These are phyloP conservation scores for Anagrus nilaparvatae DNA, from an alignment of 1,140 invertebrate species.

Conservation along the genomic window DNA sequence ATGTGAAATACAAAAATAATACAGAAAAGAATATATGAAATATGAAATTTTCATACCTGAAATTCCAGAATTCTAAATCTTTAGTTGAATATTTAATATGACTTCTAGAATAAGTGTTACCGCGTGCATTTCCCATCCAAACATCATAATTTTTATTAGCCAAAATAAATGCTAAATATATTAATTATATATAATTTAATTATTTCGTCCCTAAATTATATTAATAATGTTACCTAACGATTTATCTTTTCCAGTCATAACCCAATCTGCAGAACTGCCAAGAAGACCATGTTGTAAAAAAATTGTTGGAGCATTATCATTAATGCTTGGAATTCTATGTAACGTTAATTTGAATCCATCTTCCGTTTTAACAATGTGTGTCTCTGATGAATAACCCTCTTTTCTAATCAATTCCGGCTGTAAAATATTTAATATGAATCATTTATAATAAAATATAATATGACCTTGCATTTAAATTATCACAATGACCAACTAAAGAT, in stretches of 20 bases:
- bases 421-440: too few relatives aligned
- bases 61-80: slow-evolving; percentile 61
- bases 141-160: slow-evolving; percentile 68
- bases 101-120: slow-evolving; percentile 51
- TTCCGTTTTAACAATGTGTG: slow-evolving; percentile 52
- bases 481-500: too few relatives aligned
- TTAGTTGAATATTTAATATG: slow-evolving; percentile 29
- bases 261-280: slow-evolving; percentile 53
- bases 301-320: slow-evolving; percentile 32
- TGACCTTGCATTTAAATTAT: too few relatives aligned
- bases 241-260: slow-evolving; percentile 51
- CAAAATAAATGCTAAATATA: slow-evolving; percentile 50
- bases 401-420: slow-evolving; percentile 50
- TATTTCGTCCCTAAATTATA: too few relatives aligned
- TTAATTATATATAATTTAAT: slow-evolving; percentile 9
- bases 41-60: slow-evolving; percentile 37
- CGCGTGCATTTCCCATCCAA: slow-evolving; percentile 61
- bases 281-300: slow-evolving; percentile 62
- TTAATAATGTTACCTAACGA: slow-evolving; percentile 55
- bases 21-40: neutral
- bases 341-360: slow-evolving; percentile 65
- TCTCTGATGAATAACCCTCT: slow-evolving; percentile 58
- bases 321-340: slow-evolving; percentile 59
- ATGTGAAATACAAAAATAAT: neutral
- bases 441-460: too few relatives aligned